These are phyloP conservation scores for Pygmarrhopalites habei DNA, from an alignment of 1,140 invertebrate genomes.

Conservation along the genomic window DNA sequence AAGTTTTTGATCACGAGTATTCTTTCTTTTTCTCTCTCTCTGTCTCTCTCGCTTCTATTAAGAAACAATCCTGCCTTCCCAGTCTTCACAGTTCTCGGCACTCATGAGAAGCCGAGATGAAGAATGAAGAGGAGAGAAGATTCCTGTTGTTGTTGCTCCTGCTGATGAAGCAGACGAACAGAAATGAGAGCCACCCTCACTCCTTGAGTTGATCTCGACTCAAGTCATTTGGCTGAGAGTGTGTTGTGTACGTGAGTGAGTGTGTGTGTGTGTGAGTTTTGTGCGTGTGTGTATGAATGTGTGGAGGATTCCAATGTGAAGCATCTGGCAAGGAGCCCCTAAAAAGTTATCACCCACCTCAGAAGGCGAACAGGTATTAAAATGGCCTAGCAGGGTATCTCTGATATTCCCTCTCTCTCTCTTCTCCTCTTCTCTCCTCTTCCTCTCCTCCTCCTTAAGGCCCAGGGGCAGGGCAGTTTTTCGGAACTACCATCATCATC, in stretches of 20 bases:
- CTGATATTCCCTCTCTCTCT: no score
- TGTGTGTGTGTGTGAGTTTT: conserved; percentile 5
- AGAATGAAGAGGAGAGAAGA: neutral
- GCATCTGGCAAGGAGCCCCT: conserved; percentile 31
- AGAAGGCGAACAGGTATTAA: conserved; percentile 33
- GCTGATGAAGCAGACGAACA: conserved; percentile 11
- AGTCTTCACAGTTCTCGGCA: neutral
- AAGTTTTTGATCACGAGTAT: no score
- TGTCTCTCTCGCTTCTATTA: no score
- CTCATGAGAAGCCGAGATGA: conserved; percentile 15
- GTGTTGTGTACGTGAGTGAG: neutral
- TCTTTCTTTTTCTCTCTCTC: no score
- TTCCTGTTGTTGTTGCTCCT: conserved; percentile 2
- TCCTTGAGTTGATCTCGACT: conserved; percentile 27
- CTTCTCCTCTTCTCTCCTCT: no score
- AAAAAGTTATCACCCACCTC: conserved; percentile 30
- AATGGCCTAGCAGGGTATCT: conserved; percentile 30
- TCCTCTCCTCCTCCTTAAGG: no score
- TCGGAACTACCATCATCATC: no score
- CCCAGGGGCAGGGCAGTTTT: conserved; percentile 27
- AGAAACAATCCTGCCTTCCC: neutral
- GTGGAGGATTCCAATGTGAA: conserved; percentile 13
- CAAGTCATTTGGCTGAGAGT: conserved; percentile 8
- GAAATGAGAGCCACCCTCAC: conserved; percentile 28
- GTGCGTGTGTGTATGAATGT: neutral